Evolutionary conservation across 2,888 invertebrate genomes (phyloP), one percentile per base, ranked within the genome.

Genomic region (Epinotia brunnichana): DNA sequence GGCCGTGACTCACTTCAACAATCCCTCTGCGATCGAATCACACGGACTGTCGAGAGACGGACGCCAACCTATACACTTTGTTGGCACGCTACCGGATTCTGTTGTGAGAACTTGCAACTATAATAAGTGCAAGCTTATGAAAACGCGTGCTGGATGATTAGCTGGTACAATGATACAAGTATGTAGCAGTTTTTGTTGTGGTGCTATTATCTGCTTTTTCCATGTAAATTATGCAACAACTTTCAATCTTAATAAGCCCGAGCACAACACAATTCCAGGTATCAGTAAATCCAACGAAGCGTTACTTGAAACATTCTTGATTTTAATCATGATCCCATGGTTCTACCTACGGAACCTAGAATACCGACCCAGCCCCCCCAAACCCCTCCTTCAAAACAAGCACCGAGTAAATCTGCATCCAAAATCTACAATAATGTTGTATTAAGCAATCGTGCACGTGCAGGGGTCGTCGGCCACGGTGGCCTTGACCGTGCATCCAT

Each of bases 401-500:
- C 41, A 29, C 51, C 61, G 19, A 41, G 24, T 17, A 17, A 61
- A 69, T 69, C 61, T 35, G 41, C 48, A 70, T 11, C 56, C 71
- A 67, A 71, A 60, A 59, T 51, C 67, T 57, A 48, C 68, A 68
- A 41, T 61, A 54, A 57, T 61, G 61, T 56, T 59, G 63, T 56
- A 64, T 70, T 84, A 84, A 90, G 89, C 88, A 90, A 90, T 87
- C 87, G 84, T 83, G 82, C 90, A 89, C 88, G 88, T 90, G 90
- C 85, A 83, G 80, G 81, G 89, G 89, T 89, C 88, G 85, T 75
- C 85, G 88, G 81, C 86, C 87, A 87, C 84, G 79, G 74, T 83
- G 91, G 78, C 92, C 92, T 92, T 92, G 92, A 90, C 91, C 91
- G 90, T 87, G 87, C 88, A 89, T 89, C 89, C 87, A 92, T 91